Conservation (phyloP, 2,888 invertebrate species). For the Cryptocheilus praepositus region DNA sequence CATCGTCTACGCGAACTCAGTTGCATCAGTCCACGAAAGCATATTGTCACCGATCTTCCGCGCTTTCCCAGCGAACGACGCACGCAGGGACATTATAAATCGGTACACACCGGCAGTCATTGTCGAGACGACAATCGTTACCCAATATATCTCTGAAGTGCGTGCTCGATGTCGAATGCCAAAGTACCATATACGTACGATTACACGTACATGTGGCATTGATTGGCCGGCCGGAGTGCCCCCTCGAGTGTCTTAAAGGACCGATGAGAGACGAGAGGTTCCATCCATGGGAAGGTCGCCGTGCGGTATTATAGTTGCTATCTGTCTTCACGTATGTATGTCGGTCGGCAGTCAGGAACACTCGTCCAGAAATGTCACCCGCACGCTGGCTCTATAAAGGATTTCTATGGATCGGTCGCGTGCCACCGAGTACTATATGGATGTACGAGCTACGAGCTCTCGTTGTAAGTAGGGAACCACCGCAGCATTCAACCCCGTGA, state of each 20-base stretch:
- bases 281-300: slow-evolving; percentile 56
- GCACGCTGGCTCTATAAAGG: slow-evolving; percentile 64
- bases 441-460: slow-evolving; percentile 29
- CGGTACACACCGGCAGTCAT: neutral
- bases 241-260: slow-evolving; percentile 47
- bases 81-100: no score
- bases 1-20: no score
- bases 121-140: neutral
- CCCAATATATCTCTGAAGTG: slow-evolving; percentile 9
- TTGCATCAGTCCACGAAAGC: no score
- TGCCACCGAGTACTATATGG: slow-evolving; percentile 57
- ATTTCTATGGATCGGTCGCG: slow-evolving; percentile 69
- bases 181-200: slow-evolving; percentile 38
- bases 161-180: slow-evolving; percentile 28
- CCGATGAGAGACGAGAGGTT: slow-evolving; percentile 23
- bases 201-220: slow-evolving; percentile 48
- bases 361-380: slow-evolving; percentile 72
- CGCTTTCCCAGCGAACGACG: no score
- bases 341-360: slow-evolving; percentile 72
- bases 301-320: slow-evolving; percentile 61
- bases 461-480: slow-evolving; percentile 45
- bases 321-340: slow-evolving; percentile 65
- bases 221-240: slow-evolving; percentile 42
- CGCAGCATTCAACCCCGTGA: slow-evolving; percentile 39
- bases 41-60: no score